phyloP scores from a whole-genome alignment of 2,888 invertebrate species.

The Xestia xanthographa region DNA sequence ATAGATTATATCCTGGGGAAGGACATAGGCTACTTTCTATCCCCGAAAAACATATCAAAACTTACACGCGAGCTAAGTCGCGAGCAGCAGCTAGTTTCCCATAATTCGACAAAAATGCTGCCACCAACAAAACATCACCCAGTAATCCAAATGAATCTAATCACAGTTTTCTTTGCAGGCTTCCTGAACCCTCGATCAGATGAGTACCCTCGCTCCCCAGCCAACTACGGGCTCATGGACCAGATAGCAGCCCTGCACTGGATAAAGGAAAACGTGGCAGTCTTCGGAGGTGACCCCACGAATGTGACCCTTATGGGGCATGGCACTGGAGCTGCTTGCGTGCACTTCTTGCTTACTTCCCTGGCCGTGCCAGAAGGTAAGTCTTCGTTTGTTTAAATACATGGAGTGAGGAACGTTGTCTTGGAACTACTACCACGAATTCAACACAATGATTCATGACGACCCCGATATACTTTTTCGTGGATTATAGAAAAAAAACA shows the following conservation, averaged over 20 bases:
- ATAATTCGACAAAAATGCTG: background rate
- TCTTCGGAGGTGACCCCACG: constrained; percentile 98
- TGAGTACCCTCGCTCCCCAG: constrained; percentile 95
- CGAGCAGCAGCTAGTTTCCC: no score
- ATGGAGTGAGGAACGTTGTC: background rate
- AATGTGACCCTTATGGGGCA: constrained; percentile 98
- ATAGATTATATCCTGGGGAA: no score
- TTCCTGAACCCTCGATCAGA: constrained; percentile 97
- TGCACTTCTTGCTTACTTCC: constrained; percentile 98
- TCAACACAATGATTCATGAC: background rate
- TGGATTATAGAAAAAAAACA: background rate
- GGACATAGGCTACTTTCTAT: no score
- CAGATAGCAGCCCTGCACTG: constrained; percentile 98
- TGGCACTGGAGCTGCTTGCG: constrained; percentile 98
- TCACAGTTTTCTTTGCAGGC: constrained; percentile 89
- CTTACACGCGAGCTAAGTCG: no score
- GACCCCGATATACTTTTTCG: no score
- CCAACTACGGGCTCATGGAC: constrained; percentile 99
- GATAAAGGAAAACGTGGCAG: constrained; percentile 98
- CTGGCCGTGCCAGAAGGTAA: constrained; percentile 98
- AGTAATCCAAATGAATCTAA: background rate
- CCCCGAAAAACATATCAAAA: no score
- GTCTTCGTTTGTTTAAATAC: constrained; percentile 52
- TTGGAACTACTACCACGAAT: background rate
- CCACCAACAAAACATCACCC: background rate